Conservation (phyloP, 2,113 vertebrate genomes). For the Cygnus buccinator region DNA sequence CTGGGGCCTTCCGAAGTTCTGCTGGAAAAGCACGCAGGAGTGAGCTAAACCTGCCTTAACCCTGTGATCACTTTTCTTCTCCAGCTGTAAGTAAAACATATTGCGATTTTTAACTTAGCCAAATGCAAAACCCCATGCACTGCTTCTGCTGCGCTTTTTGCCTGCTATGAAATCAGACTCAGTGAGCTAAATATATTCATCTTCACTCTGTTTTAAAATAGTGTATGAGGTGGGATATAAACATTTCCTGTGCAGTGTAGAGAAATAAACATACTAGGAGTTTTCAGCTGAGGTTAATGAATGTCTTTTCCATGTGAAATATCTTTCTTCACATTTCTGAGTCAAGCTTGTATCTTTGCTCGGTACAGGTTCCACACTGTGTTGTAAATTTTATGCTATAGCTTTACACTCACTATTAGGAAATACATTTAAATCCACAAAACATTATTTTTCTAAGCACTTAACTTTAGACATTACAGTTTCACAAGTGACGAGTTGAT, state of each 20-base stretch:
- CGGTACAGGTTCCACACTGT: background rate
- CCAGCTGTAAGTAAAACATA: background rate
- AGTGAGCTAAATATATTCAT: background rate
- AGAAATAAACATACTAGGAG: background rate
- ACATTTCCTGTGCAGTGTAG: background rate
- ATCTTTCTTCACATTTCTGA: background rate
- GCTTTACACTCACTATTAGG: background rate
- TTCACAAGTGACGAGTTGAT: background rate
- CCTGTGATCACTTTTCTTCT: background rate
- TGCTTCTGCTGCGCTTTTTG: background rate
- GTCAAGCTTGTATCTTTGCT: background rate
- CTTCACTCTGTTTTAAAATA: background rate
- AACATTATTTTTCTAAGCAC: slow-evolving; percentile 16
- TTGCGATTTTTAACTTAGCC: background rate
- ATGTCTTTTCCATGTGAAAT: background rate
- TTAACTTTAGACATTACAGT: background rate
- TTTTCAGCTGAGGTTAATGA: background rate
- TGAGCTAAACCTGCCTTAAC: background rate
- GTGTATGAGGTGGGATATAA: background rate
- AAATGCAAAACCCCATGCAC: background rate
- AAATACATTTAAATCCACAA: background rate
- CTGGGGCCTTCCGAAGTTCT: background rate
- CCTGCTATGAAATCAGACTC: background rate
- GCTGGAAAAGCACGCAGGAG: background rate
- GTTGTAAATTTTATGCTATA: background rate